phyloP scores from a whole-genome alignment of 1,140 invertebrate genomes.

The Nasonia longicornis region DNA sequence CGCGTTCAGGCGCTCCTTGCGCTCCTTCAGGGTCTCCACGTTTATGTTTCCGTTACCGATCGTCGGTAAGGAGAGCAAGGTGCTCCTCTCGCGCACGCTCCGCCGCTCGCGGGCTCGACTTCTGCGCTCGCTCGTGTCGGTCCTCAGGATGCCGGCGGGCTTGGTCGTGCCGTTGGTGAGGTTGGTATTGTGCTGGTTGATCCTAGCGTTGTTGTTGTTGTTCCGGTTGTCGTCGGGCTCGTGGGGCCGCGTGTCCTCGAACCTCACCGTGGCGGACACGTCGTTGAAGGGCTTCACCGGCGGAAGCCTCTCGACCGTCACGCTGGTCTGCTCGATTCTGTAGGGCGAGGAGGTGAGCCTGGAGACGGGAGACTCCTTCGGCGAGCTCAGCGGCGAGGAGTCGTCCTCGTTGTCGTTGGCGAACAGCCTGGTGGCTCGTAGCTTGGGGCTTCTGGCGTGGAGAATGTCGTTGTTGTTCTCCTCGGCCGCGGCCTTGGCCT shows the following conservation, averaged over 20 bases:
- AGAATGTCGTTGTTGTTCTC: constrained; percentile 39
- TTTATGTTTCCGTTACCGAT: constrained; percentile 26
- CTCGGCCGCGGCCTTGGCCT: constrained; percentile 48
- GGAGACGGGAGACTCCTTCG: neutral
- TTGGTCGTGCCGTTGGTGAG: constrained; percentile 28
- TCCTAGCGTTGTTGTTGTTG: constrained; percentile 50
- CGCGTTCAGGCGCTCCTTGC: constrained; percentile 51
- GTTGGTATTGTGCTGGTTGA: constrained; percentile 13
- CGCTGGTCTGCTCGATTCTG: neutral
- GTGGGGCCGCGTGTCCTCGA: constrained; percentile 38
- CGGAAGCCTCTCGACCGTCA: constrained; percentile 7
- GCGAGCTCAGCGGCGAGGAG: neutral
- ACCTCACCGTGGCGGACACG: constrained; percentile 42
- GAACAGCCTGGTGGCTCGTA: constrained; percentile 42
- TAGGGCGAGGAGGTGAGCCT: neutral
- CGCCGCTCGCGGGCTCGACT: constrained; percentile 64
- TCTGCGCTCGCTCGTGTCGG: constrained; percentile 58
- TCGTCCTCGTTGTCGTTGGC: constrained; percentile 47
- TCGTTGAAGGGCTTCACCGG: constrained; percentile 50
- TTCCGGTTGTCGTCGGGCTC: constrained; percentile 53
- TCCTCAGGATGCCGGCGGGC: constrained; percentile 51
- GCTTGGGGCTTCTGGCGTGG: constrained; percentile 42
- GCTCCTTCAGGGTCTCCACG: constrained; percentile 53
- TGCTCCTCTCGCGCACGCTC: constrained; percentile 50
- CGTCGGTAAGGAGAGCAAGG: neutral